Evolutionary conservation across 1,140 invertebrate genomes (phyloP), one percentile per base, ranked within the genome.

Genomic region (Trichomalopsis sarcophagae): DNA sequence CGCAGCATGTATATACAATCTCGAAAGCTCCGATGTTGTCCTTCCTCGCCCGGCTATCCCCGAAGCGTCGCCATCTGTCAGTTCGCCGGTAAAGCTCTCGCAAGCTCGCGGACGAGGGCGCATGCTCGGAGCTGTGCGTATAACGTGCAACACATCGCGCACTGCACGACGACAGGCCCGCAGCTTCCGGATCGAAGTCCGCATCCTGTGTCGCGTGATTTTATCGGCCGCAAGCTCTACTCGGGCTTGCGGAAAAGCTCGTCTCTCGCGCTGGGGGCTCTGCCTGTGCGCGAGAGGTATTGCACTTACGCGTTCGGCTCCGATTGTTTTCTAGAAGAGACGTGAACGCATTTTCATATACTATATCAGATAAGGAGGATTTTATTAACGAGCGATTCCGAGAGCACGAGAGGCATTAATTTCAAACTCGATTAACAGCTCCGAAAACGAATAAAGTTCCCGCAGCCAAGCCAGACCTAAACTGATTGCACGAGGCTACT

Each of bases 21-120:
- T 27, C 50, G 17, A 55, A 17, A 55, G 50, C 17, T 55, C 50
- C 17, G 50, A 14, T 55, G 17, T 55, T 55, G 17, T 55, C 50
- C 50, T 55, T 55, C 27, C 27, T 1, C 50, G 44, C 11, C 14
- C 27, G 17, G n/a, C 13, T 30, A 33, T 30, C 55, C 40, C 36
- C 84, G 87, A 86, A 78, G 89, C 88, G 89, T 89, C 89, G 91
- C 89, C 92, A 93, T 92, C 92, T 90, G 86, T 55, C 89, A 88
- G 30, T 47, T 71, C 13, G 7, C 74, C 74, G 21, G 68, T 71
- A 33, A 71, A 71, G 27, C 40, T 36, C 33, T 33, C 27, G 47
- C n/a, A 79, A 79, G 40, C 50, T 79, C 77, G 50, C 77, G 50
- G 3, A 9, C 6, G 10, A 40, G 13, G 17, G 74, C 74, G 74